These are phyloP conservation scores for Stenodema calcarata DNA, from an alignment of 2,888 invertebrate genomes.

Conservation along the genomic window DNA sequence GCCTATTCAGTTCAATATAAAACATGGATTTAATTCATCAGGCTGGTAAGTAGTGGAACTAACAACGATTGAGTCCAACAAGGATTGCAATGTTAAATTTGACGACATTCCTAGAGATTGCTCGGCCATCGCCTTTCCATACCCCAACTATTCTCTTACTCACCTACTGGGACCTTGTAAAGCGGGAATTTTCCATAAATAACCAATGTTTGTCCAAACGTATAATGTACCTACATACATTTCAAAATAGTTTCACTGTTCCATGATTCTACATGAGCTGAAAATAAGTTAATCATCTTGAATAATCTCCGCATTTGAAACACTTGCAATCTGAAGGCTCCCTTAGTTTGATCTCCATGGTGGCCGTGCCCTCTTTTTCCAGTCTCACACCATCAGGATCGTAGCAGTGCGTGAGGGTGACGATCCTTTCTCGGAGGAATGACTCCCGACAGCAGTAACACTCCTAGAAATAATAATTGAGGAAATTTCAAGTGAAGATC, in stretches of 20 bases:
- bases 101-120: too few relatives aligned
- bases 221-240: background rate
- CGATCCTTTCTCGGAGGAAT: constrained; percentile 78
- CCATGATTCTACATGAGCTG: background rate
- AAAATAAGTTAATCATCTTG: constrained; percentile 62
- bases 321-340: constrained; percentile 92
- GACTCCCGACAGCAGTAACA: constrained; percentile 92
- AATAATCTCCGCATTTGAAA: constrained; percentile 86
- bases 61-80: too few relatives aligned
- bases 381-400: constrained; percentile 84
- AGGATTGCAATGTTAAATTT: too few relatives aligned
- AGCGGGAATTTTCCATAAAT: background rate
- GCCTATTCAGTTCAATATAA: too few relatives aligned
- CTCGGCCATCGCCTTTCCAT: too few relatives aligned
- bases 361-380: constrained; percentile 71
- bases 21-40: too few relatives aligned
- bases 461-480: constrained; percentile 68
- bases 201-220: background rate
- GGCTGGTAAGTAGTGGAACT: too few relatives aligned
- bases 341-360: constrained; percentile 81
- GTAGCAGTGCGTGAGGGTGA: constrained; percentile 84
- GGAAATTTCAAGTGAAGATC: constrained; percentile 58
- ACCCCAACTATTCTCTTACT: too few relatives aligned
- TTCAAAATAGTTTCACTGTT: background rate
- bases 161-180: too few relatives aligned